These are phyloP conservation scores for Drosophila antonietae DNA, from an alignment of 2,888 invertebrate genomes.

Conservation along the genomic window DNA sequence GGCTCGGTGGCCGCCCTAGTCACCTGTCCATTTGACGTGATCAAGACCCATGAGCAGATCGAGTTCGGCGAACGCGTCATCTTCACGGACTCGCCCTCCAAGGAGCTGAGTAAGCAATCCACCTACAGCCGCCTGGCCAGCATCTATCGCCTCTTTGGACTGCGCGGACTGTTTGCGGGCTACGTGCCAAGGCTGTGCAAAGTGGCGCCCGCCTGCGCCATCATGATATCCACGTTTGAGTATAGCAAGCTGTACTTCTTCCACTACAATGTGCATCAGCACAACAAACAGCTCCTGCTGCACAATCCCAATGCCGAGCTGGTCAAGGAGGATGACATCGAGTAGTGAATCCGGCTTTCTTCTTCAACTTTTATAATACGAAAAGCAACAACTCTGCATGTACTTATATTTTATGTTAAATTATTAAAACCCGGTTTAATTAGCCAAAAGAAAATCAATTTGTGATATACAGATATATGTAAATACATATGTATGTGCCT, in stretches of 20 bases:
- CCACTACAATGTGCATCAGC: conserved; percentile 86
- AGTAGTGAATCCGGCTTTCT: conserved; percentile 26
- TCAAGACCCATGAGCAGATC: conserved; percentile 98
- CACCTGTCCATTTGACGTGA: conserved; percentile 99
- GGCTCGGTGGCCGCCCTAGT: conserved; percentile 97
- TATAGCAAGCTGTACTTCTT: conserved; percentile 95
- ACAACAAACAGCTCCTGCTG: conserved; percentile 61
- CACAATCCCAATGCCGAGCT: conserved; percentile 55
- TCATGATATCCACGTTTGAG: conserved; percentile 99
- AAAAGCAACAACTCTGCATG: neutral
- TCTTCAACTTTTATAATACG: conserved; percentile 25
- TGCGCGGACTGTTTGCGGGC: conserved; percentile 92
- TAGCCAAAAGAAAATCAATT: conserved; percentile 39
- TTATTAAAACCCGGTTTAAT: conserved; percentile 13
- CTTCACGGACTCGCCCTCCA: conserved; percentile 81
- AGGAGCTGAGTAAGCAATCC: conserved; percentile 59
- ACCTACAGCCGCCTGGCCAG: conserved; percentile 86
- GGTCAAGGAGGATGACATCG: conserved; percentile 53
- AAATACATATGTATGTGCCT: neutral
- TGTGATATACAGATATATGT: neutral
- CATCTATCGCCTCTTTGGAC: conserved; percentile 89
- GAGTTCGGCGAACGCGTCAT: conserved; percentile 93
- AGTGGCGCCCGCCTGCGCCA: conserved; percentile 99
- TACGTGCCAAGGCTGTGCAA: conserved; percentile 95
- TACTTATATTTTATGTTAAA: conserved; percentile 35